phyloP scores from a whole-genome alignment of 1,140 invertebrate genomes.

The Drosophila melanica region DNA sequence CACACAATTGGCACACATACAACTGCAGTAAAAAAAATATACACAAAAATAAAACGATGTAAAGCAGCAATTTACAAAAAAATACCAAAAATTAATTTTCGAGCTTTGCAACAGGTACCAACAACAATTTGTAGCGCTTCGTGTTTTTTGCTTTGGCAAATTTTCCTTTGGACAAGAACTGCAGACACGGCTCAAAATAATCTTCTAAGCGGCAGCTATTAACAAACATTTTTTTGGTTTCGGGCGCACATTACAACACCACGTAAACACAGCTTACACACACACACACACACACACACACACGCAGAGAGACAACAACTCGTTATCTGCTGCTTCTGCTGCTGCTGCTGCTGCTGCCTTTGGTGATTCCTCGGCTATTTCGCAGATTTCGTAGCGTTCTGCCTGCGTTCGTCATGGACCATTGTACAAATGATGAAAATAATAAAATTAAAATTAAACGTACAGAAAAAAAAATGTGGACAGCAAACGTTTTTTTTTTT shows the following conservation, averaged over 20 bases:
- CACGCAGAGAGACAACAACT: too few relatives aligned
- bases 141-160: slow-evolving; percentile 39
- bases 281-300: too few relatives aligned
- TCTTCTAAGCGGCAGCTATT: slow-evolving; percentile 51
- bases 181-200: slow-evolving; percentile 14
- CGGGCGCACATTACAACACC: slow-evolving; percentile 63
- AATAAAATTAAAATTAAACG: slow-evolving; percentile 72
- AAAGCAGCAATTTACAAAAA: background rate
- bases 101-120: slow-evolving; percentile 14
- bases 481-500: slow-evolving; percentile 63
- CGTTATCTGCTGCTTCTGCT: slow-evolving; percentile 56
- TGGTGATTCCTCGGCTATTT: slow-evolving; percentile 39
- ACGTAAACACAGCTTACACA: slow-evolving; percentile 10
- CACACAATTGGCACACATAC: slow-evolving; percentile 20
- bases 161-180: slow-evolving; percentile 63
- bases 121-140: slow-evolving; percentile 21
- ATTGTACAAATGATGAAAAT: slow-evolving; percentile 68
- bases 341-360: too few relatives aligned
- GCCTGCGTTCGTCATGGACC: slow-evolving; percentile 56
- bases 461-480: slow-evolving; percentile 54
- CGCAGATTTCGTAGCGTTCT: slow-evolving; percentile 33
- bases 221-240: slow-evolving; percentile 61
- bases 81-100: slow-evolving; percentile 21
- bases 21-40: slow-evolving; percentile 15
- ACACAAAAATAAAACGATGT: background rate